Base-by-base conservation (phyloP, 2,888 invertebrate species). In the Isotomurus palustris region DNA sequence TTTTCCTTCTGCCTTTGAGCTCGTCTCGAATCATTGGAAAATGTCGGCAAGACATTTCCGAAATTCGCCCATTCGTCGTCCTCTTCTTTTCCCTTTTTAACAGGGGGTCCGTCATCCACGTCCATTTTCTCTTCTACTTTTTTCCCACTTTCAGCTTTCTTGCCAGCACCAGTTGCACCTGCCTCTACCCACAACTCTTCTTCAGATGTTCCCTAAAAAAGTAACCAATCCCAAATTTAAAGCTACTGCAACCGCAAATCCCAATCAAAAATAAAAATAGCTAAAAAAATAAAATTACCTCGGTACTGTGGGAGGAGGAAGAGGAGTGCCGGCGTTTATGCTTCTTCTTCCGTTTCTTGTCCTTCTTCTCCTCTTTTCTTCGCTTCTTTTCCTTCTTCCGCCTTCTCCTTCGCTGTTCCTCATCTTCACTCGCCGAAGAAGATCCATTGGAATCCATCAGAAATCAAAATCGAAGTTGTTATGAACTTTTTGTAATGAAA, bases 11-110 rank as follows among this genome's bases (percentile, higher is more conserved):
- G 51, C 22, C 66, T 36, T 25, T 64, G 60, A 21, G 51, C 17
- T 32, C 45, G 60, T 40, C 62, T 66, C 2, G 56, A 47, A 24
- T 64, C 62, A 57, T 68, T 68, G 2, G 68, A 61, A 49, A 52
- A 68, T 1, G 68, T 68, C 19, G 61, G 64, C 8, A 68, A 27
- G 8, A 49, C 21, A 38, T 35, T 27, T n/a, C 58, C 63, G 29
- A 67, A 58, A 48, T 36, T 28, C 44, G 52, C 50, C 64, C 66
- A 62, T 25, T 64, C 66, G 22, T 55, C 60, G 5, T 45, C 50
- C 28, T 55, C 43, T 35, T 50, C 41, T 35, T 22, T 21, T 21
- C 8, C 10, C 6, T 19, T 21, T 5, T 43, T 24, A 14, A 5
- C 17, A 22, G 22, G 10, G 3, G 22, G 21, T n/a, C n/a, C n/a